A percentile compares a stretch with the other conserved stretches of the same genome.
Evolutionary conservation across 2,113 vertebrate species (phyloP).

Genomic region (Eleginops maclovinus): DNA sequence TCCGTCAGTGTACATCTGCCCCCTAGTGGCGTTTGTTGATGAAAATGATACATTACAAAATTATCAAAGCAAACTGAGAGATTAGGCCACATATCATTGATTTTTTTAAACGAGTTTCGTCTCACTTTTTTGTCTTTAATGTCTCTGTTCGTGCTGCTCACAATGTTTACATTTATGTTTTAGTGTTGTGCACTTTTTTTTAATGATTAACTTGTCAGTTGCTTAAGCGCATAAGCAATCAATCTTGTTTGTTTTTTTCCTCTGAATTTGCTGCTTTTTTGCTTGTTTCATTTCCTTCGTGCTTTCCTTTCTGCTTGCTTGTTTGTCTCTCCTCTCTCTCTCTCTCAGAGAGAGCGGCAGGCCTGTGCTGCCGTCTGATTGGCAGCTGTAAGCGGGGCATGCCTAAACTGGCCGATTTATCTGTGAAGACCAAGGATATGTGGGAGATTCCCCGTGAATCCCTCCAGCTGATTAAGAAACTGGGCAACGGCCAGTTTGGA

Average conservation of each 20-base stretch:
- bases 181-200: conserved; percentile 17
- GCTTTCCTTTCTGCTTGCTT: conserved; percentile 34
- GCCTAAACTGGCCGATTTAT: conserved; percentile 92
- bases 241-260: conserved; percentile 56
- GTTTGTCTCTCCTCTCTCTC: conserved; percentile 54
- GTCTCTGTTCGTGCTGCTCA: conserved; percentile 12
- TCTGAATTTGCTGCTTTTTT: conserved; percentile 45
- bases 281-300: conserved; percentile 23
- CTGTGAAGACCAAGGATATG: conserved; percentile 96
- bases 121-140: background rate
- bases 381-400: conserved; percentile 91
- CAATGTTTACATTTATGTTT: conserved; percentile 35
- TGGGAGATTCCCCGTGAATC: conserved; percentile 95
- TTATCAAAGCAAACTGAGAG: conserved; percentile 12
- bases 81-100: background rate
- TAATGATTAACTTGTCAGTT: conserved; percentile 44
- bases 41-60: background rate
- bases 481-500: conserved; percentile 95
- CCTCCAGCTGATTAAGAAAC: conserved; percentile 92
- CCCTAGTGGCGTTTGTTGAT: conserved; percentile 59
- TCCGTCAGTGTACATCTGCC: conserved; percentile 59
- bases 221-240: conserved; percentile 39
- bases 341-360: conserved; percentile 88
- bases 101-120: background rate
- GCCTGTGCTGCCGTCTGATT: conserved; percentile 91